Percentiles rank a stretch among this genome's conserved stretches.
These are phyloP conservation scores for Pyralis farinalis DNA, from an alignment of 2,888 invertebrate species.

Conservation along the genomic window DNA sequence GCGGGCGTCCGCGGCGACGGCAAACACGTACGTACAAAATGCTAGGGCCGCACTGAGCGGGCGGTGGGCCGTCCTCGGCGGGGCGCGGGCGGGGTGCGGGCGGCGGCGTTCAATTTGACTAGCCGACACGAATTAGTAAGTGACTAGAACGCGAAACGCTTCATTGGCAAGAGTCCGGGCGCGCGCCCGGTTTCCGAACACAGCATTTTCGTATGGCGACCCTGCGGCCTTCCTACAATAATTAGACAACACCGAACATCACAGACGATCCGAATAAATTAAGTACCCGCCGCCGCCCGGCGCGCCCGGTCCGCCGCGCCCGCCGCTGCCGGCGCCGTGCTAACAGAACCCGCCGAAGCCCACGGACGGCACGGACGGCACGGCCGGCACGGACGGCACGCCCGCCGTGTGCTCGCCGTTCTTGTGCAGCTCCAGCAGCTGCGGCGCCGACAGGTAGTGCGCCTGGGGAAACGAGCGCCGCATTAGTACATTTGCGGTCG, in stretches of 20 bases:
- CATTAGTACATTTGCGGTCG: neutral
- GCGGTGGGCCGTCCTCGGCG: conserved; percentile 23
- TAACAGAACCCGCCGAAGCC: conserved; percentile 78
- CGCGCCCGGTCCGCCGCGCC: neutral
- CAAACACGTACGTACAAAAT: conserved; percentile 19
- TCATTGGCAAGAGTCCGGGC: conserved; percentile 55
- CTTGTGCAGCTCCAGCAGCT: conserved; percentile 71
- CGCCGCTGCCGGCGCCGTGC: too few relatives aligned
- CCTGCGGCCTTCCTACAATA: neutral
- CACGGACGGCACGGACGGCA: conserved; percentile 69
- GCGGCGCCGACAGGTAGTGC: conserved; percentile 67
- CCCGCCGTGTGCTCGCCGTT: conserved; percentile 50
- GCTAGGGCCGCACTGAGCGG: conserved; percentile 35
- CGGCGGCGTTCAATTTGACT: conserved; percentile 50
- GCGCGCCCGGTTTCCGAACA: neutral
- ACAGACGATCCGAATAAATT: too few relatives aligned
- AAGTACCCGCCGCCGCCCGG: neutral
- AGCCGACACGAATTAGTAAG: conserved; percentile 72
- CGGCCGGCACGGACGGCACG: conserved; percentile 35
- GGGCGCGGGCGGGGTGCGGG: conserved; percentile 19
- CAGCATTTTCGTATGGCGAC: too few relatives aligned
- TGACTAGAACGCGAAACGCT: conserved; percentile 73
- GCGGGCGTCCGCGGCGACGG: conserved; percentile 27
- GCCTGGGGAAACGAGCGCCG: conserved; percentile 36
- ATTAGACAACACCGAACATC: too few relatives aligned